Evolutionary conservation across 2,113 vertebrate species (phyloP).

Genomic region (Hyperopisus bebe): DNA sequence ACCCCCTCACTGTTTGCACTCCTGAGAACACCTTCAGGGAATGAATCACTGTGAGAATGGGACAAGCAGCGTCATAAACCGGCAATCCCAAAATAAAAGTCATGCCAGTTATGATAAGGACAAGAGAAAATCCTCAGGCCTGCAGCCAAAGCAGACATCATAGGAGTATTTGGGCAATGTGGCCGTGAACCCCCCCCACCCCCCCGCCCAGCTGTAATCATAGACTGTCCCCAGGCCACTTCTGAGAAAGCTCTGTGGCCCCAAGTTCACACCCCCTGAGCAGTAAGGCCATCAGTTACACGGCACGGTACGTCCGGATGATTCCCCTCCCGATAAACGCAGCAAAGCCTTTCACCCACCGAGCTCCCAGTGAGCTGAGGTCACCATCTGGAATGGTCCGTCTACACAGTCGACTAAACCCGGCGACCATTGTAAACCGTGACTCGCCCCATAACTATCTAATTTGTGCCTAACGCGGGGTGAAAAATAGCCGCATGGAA

Average conservation of each 20-base stretch:
- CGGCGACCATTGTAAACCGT: background rate
- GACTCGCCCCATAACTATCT: background rate
- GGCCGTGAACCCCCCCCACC: background rate
- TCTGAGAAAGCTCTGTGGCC: background rate
- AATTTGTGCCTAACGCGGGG: background rate
- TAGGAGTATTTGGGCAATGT: background rate
- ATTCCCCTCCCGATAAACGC: background rate
- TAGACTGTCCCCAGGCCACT: background rate
- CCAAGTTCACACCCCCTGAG: too few species aligned
- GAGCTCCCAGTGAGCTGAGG: background rate
- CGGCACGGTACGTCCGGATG: background rate
- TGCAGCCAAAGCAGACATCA: background rate
- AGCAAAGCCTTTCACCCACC: background rate
- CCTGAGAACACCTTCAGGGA: background rate
- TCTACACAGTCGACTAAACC: too few species aligned
- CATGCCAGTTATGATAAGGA: background rate
- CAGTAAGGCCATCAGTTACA: background rate
- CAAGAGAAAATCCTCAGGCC: background rate
- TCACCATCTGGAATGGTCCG: background rate
- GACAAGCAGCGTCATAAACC: background rate
- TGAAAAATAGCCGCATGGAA: background rate
- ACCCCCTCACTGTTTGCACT: background rate
- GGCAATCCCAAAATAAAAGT: background rate
- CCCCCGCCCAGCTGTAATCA: background rate
- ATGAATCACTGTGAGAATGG: background rate